Evolutionary conservation across 1,140 invertebrate genomes (phyloP).

Genomic region (Diorhabda sublineata): DNA sequence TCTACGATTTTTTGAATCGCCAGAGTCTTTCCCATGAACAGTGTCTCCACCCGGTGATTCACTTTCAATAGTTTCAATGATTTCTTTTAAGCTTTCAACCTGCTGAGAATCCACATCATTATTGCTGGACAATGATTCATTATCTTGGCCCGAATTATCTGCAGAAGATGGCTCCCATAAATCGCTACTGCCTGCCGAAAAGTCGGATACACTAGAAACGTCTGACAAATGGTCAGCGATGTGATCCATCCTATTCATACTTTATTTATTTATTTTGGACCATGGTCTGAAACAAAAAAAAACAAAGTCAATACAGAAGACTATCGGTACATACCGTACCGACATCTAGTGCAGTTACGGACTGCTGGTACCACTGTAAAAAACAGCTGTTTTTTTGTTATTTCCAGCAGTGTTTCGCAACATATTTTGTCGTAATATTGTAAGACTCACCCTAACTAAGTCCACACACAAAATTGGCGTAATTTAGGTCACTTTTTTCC

Average conservation of each 20-base stretch:
- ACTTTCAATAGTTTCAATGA: neutral
- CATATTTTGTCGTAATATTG: constrained; percentile 6
- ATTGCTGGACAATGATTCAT: constrained; percentile 5
- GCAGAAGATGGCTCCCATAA: neutral
- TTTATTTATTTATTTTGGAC: neutral
- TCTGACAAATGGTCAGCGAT: constrained; percentile 3
- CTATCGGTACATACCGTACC: constrained; percentile 6
- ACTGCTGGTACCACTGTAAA: constrained; percentile 4
- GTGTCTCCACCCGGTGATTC: neutral
- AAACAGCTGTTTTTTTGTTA: constrained; percentile 6
- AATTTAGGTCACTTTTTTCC: constrained; percentile 4
- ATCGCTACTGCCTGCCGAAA: constrained; percentile 3
- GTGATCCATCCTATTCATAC: constrained; percentile 3
- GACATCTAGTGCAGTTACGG: constrained; percentile 4
- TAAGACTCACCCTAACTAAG: neutral
- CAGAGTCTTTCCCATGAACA: neutral
- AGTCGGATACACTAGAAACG: constrained; percentile 4
- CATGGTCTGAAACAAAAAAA: constrained; percentile 5
- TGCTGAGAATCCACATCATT: constrained; percentile 5
- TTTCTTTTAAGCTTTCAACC: constrained; percentile 3
- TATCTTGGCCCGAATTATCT: constrained; percentile 5
- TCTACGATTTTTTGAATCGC: neutral
- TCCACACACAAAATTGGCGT: constrained; percentile 3
- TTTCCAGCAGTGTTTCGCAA: constrained; percentile 1
- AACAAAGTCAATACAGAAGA: constrained; percentile 3